Evolutionary conservation across 2,797 vertebrate species (phyloP), one percentile per base, ranked within the genome.

Genomic region (Alosa sapidissima): DNA sequence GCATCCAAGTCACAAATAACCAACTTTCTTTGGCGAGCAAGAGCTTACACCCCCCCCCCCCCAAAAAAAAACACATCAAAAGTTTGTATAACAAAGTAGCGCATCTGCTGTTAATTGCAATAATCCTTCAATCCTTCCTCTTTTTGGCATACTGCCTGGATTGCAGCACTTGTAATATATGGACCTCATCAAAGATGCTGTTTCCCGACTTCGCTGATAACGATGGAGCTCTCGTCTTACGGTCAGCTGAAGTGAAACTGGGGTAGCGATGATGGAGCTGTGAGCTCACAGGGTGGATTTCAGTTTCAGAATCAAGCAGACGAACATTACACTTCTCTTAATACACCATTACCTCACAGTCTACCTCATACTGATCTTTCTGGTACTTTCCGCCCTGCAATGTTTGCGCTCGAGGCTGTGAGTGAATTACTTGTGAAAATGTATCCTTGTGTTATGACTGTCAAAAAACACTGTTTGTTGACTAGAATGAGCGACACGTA

Each of bases 331-430:
- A 78, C 72, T 78, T 78, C 41, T 45, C 72, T 78, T 78, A 47
- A 47, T 21, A 47, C 72, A 16, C 72, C 41, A 78, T 78, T 45
- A 78, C 36, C 65, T 72, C 72, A 78, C 14, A 19, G 72, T 5
- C 41, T 47, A n/a, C 41, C 36, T 45, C 72, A 78, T 21, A 78
- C 36, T 90, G 86, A 88, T 89, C 83, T 85, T 16, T 84, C 81
- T 88, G 89, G 88, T 60, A 41, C 87, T 87, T 85, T 86, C 91
- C 58, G 47, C 90, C 87, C 90, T 88, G 68, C 24, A 33, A 28
- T 72, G 68, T 14, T 72, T 13, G 28, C 41, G 3, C 28, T 65
- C 1, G 2, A 19, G 33, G 68, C 28, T 41, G 16, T 14, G 33
- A 41, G 13, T 5, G 68, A 19, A 72, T 36, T 19, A 72, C 68